phyloP scores from a whole-genome alignment of 2,113 vertebrate genomes.

The Spea bombifrons region DNA sequence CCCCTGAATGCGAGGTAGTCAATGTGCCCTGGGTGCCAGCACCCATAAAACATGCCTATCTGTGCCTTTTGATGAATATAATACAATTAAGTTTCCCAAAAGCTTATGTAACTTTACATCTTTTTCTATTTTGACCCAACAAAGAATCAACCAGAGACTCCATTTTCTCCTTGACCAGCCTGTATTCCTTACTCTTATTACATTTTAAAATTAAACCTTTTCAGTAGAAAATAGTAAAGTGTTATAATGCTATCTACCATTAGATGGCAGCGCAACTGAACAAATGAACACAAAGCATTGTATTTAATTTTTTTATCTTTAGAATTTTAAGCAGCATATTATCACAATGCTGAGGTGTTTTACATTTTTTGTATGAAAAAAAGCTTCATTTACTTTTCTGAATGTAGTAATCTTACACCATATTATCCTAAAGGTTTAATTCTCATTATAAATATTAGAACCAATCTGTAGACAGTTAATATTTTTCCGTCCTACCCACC shows the following conservation, averaged over 20 bases:
- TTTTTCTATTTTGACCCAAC: no score
- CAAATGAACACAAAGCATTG: slow-evolving; percentile 10
- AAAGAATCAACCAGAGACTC: no score
- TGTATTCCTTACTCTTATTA: no score
- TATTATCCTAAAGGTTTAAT: background rate
- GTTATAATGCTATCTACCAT: background rate
- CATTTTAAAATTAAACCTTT: no score
- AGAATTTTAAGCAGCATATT: background rate
- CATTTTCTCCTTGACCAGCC: no score
- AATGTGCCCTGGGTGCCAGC: no score
- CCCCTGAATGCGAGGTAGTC: no score
- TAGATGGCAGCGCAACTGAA: slow-evolving; percentile 30
- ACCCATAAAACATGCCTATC: no score
- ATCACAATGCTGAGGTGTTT: background rate
- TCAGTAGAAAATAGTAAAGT: background rate
- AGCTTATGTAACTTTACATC: no score
- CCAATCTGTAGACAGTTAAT: background rate
- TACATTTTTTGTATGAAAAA: background rate
- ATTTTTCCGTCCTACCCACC: background rate
- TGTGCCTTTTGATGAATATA: no score
- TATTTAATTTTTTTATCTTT: background rate
- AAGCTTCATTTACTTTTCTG: background rate
- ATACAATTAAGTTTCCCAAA: no score
- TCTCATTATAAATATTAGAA: background rate
- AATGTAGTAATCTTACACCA: background rate